Evolutionary conservation across 1,140 invertebrate genomes (phyloP).

Genomic region (Danaus melanippus): DNA sequence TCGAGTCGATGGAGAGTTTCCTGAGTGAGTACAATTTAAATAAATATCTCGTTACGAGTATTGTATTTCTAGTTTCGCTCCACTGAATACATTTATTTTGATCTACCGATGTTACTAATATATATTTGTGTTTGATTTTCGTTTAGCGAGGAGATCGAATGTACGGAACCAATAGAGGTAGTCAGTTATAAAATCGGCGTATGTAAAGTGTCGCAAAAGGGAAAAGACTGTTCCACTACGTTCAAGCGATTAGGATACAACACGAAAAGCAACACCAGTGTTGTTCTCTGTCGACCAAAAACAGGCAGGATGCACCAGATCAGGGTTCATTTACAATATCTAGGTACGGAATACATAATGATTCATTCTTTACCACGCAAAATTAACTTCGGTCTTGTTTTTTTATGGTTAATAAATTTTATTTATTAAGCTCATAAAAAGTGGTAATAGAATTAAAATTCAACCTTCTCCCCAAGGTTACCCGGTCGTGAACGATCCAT

Average conservation of each 20-base stretch:
- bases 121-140: not conserved
- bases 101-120: not conserved
- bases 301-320: slow-evolving; percentile 99
- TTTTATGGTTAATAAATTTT: no score
- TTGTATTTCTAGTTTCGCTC: slow-evolving; percentile 3
- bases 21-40: slow-evolving; percentile 81
- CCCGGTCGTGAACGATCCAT: slow-evolving; percentile 96
- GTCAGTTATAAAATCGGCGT: slow-evolving; percentile 97
- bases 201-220: slow-evolving; percentile 90
- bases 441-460: not conserved
- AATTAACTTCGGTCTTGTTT: not conserved
- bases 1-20: slow-evolving; percentile 96
- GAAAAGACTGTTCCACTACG: slow-evolving; percentile 91
- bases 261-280: slow-evolving; percentile 87
- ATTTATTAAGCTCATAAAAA: not conserved
- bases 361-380: not conserved
- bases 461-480: slow-evolving; percentile 75
- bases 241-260: slow-evolving; percentile 93
- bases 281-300: slow-evolving; percentile 93
- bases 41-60: slow-evolving; percentile 13
- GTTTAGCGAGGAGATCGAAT: slow-evolving; percentile 85
- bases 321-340: slow-evolving; percentile 97
- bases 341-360: slow-evolving; percentile 75
- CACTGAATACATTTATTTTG: not conserved
- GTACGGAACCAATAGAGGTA: slow-evolving; percentile 92